These are phyloP conservation scores for Cyclophora punctaria DNA, from an alignment of 2,888 invertebrate species.

Conservation along the genomic window DNA sequence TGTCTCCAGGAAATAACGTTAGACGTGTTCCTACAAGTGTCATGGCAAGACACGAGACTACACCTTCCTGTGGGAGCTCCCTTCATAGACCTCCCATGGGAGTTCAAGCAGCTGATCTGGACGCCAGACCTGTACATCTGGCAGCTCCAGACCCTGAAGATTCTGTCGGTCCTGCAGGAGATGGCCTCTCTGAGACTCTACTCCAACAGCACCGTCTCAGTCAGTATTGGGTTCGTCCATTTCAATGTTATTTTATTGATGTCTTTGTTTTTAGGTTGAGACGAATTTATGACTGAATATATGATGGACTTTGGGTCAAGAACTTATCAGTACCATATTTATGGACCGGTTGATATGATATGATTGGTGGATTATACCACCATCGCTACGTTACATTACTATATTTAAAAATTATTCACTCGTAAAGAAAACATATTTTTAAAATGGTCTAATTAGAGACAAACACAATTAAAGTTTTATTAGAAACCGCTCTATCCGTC, in stretches of 20 bases:
- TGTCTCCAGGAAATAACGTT: conserved; percentile 75
- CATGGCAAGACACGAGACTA: conserved; percentile 75
- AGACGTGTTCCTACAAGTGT: conserved; percentile 79
- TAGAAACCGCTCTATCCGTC: too few species aligned
- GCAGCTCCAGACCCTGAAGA: conserved; percentile 77
- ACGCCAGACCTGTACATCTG: conserved; percentile 79
- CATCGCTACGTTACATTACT: too few species aligned
- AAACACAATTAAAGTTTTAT: too few species aligned
- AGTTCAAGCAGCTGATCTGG: conserved; percentile 76
- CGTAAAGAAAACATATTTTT: too few species aligned
- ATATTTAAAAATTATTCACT: too few species aligned
- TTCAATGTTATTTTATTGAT: conserved; percentile 16
- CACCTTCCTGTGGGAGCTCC: conserved; percentile 54
- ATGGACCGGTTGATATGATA: too few species aligned
- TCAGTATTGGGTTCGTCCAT: conserved; percentile 77
- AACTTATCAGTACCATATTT: too few species aligned
- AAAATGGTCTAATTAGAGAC: too few species aligned
- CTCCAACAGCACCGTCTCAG: conserved; percentile 77
- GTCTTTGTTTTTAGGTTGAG: conserved; percentile 5
- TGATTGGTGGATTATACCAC: too few species aligned
- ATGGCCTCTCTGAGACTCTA: conserved; percentile 77
- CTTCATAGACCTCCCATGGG: conserved; percentile 78
- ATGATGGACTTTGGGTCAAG: too few species aligned
- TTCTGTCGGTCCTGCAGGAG: conserved; percentile 76
- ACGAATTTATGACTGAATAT: conserved; percentile 11